phyloP scores from a whole-genome alignment of 2,888 invertebrate genomes.

The Chrysolina oricalcia region DNA sequence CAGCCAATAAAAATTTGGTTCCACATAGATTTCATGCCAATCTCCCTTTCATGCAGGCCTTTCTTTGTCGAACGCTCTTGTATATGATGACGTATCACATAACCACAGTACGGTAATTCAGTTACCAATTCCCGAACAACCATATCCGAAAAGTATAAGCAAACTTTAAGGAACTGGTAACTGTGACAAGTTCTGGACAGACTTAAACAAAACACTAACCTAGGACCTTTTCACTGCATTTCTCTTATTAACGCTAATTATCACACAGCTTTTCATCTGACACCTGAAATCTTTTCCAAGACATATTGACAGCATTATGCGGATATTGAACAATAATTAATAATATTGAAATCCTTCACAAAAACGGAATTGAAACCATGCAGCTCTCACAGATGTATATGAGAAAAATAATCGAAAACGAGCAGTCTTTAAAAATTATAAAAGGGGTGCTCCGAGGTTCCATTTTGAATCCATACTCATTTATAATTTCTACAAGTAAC shows the following conservation, averaged over 20 bases:
- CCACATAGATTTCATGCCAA: too few relatives aligned
- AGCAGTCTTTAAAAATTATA: too few relatives aligned
- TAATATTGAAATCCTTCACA: not conserved
- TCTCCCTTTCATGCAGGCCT: too few relatives aligned
- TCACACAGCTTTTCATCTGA: conserved; percentile 59
- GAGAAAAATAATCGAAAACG: too few relatives aligned
- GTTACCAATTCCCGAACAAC: not conserved
- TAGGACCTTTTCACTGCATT: conserved; percentile 5
- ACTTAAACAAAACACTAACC: not conserved
- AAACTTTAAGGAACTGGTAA: not conserved
- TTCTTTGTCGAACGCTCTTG: not conserved
- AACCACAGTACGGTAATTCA: not conserved
- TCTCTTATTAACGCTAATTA: conserved; percentile 47
- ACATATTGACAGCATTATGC: not conserved
- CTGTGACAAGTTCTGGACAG: not conserved
- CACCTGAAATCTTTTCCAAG: not conserved
- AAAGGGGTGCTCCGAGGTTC: too few relatives aligned
- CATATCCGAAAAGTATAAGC: not conserved
- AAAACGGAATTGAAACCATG: too few relatives aligned
- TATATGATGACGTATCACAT: conserved; percentile 8
- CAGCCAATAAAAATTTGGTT: too few relatives aligned
- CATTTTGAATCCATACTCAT: too few relatives aligned
- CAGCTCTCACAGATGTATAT: too few relatives aligned
- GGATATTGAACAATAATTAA: not conserved
- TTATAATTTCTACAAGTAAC: too few relatives aligned